Evolutionary conservation across 2,113 vertebrate species (phyloP).

Genomic region (Shinisaurus crocodilurus): DNA sequence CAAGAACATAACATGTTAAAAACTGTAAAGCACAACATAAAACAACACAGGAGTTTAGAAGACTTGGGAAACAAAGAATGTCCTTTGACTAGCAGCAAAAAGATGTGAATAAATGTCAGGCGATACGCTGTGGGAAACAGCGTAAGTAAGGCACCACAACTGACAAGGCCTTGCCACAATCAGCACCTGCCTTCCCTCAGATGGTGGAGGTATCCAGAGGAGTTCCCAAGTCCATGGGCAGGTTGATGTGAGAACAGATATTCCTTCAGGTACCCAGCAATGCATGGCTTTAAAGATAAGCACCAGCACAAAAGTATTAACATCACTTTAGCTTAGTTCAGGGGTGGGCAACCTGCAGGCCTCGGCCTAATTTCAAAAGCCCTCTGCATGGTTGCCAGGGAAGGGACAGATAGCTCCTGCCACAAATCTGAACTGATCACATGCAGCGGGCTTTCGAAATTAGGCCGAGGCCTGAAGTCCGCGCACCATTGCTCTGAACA

Average conservation of each 20-base stretch:
- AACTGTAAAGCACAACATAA: background rate
- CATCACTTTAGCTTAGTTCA: background rate
- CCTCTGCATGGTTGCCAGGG: no score
- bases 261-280: background rate
- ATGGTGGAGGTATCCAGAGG: no score
- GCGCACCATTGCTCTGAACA: no score
- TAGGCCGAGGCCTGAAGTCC: no score
- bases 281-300: no score
- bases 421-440: no score
- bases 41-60: background rate
- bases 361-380: no score
- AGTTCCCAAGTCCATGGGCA: no score
- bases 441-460: no score
- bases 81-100: background rate
- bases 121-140: background rate
- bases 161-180: background rate
- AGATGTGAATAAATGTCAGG: background rate
- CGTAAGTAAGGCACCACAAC: background rate
- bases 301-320: background rate
- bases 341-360: no score
- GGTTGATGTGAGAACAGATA: background rate
- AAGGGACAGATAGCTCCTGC: no score
- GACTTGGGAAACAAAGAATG: background rate
- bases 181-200: background rate
- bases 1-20: no score